Percentiles rank a stretch among this genome's conserved stretches.
Evolutionary conservation across 2,797 vertebrate species (phyloP).

Genomic region (Morus bassanus): DNA sequence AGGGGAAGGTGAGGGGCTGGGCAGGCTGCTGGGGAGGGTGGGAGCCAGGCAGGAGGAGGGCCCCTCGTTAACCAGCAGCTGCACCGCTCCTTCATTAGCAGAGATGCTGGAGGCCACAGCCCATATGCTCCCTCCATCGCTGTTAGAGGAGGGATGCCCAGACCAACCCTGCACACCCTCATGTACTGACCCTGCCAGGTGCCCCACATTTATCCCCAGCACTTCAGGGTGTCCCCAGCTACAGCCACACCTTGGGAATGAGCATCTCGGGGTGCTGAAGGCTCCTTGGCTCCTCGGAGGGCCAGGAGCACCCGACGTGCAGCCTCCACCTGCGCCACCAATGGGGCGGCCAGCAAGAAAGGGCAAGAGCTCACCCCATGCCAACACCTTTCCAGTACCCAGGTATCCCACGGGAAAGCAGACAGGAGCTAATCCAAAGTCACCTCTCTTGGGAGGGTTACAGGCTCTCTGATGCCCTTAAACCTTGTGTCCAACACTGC

Average conservation of each 20-base stretch:
- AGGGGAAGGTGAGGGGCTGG: background rate
- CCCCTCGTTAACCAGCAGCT: background rate
- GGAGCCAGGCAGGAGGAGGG: background rate
- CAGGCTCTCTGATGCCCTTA: background rate
- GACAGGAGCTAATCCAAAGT: background rate
- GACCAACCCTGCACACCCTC: background rate
- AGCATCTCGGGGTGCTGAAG: background rate
- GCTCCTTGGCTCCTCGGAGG: background rate
- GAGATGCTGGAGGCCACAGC: background rate
- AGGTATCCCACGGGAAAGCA: background rate
- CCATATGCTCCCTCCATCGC: background rate
- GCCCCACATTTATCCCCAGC: background rate
- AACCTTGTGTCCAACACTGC: fast-evolving
- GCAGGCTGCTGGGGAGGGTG: background rate
- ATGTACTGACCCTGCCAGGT: background rate
- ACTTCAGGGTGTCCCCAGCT: background rate
- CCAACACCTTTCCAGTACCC: fast-evolving
- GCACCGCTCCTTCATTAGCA: background rate
- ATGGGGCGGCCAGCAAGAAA: background rate
- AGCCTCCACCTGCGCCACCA: background rate
- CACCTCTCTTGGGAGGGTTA: background rate
- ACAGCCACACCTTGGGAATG: fast-evolving
- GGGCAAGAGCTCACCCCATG: fast-evolving
- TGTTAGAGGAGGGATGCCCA: background rate
- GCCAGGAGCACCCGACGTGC: fast-evolving